A percentile compares a stretch with the other conserved stretches of the same genome.
Conservation (phyloP, 1,140 invertebrate species). For the Hylaeus volcanicus region DNA sequence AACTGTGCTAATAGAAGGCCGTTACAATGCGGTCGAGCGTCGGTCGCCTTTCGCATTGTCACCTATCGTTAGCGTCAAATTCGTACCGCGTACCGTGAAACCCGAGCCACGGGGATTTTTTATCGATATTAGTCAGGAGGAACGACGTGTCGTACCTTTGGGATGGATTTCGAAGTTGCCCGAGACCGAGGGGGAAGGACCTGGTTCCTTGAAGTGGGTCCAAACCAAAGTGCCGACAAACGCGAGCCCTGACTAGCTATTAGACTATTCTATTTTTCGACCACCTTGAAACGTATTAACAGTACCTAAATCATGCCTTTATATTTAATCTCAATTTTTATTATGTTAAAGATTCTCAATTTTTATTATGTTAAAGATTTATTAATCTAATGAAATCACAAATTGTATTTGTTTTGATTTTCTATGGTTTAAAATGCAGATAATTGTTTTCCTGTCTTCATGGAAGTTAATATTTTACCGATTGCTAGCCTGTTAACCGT, state of each 20-base stretch:
- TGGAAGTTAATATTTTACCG: no score
- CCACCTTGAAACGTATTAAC: neutral
- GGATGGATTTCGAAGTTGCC: conserved; percentile 42
- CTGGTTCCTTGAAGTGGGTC: conserved; percentile 15
- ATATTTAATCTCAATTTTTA: no score
- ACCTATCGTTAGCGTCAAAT: conserved; percentile 46
- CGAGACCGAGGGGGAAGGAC: neutral
- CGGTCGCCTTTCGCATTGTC: conserved; percentile 50
- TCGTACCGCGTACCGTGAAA: conserved; percentile 39
- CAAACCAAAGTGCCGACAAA: conserved; percentile 1
- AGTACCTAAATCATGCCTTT: neutral
- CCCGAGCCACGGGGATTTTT: conserved; percentile 31
- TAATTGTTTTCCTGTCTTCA: no score
- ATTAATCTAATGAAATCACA: no score
- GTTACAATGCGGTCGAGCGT: conserved; percentile 48
- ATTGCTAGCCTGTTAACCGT: no score
- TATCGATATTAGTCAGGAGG: conserved; percentile 4
- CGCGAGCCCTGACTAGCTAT: neutral
- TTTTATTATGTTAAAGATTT: no score
- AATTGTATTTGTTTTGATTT: no score
- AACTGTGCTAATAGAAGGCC: conserved; percentile 48
- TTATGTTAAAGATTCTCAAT: no score
- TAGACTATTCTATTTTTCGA: neutral
- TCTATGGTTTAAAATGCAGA: no score
- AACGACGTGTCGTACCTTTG: conserved; percentile 21